These are phyloP conservation scores for Pogonomyrmex barbatus DNA, from an alignment of 1,140 invertebrate species.

Conservation along the genomic window DNA sequence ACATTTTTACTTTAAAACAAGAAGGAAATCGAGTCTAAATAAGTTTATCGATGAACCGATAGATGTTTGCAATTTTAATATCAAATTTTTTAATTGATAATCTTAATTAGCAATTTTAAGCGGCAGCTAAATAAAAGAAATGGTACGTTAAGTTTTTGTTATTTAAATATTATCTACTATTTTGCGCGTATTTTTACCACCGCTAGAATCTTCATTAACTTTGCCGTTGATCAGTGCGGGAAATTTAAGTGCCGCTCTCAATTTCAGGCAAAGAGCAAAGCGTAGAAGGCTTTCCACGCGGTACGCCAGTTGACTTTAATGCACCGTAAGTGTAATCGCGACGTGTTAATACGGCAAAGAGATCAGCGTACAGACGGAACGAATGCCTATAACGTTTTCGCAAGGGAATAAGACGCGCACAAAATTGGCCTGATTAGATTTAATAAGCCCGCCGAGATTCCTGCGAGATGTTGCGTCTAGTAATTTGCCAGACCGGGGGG, in stretches of 20 bases:
- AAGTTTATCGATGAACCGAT: not conserved
- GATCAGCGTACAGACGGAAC: constrained; percentile 46
- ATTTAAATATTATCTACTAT: not conserved
- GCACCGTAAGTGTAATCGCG: constrained; percentile 42
- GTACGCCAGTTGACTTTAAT: constrained; percentile 43
- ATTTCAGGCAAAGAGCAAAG: constrained; percentile 23
- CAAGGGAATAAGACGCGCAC: constrained; percentile 60
- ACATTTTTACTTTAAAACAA: not conserved
- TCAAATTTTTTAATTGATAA: not conserved
- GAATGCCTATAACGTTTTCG: constrained; percentile 44
- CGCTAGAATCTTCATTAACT: constrained; percentile 33
- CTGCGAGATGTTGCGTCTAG: constrained; percentile 56
- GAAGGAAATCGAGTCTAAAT: not conserved
- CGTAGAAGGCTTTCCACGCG: not conserved
- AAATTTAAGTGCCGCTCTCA: constrained; percentile 29
- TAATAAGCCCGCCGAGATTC: constrained; percentile 68
- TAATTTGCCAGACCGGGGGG: constrained; percentile 66
- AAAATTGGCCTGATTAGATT: constrained; percentile 75
- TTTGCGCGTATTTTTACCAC: not conserved
- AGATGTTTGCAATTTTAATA: not conserved
- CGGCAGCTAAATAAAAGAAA: not conserved
- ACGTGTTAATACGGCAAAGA: constrained; percentile 54
- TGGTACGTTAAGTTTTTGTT: not conserved
- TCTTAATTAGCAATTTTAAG: not conserved
- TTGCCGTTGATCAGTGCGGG: constrained; percentile 38